Percentiles rank a stretch among this genome's conserved stretches.
Conservation (phyloP, 2,113 vertebrate species). For the Cairina moschata region DNA sequence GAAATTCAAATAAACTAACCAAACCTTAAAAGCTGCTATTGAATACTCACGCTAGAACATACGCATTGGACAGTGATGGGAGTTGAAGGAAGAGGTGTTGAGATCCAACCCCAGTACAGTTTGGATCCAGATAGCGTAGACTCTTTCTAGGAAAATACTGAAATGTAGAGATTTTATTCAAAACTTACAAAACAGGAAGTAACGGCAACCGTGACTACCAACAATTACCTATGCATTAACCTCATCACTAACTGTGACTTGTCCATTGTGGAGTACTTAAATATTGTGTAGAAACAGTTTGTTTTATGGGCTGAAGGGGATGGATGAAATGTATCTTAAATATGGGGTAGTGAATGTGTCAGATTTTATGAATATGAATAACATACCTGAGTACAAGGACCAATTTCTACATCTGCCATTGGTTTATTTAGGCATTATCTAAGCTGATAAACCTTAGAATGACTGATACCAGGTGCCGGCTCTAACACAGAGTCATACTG, state of each 20-base stretch:
- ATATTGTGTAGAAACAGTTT: not conserved
- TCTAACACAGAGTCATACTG: fast-evolving
- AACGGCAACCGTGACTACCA: not conserved
- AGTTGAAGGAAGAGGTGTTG: not conserved
- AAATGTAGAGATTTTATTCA: not conserved
- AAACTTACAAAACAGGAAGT: not conserved
- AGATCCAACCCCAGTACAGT: not conserved
- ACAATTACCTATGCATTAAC: not conserved
- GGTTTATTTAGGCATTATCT: not conserved
- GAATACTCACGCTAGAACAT: not conserved
- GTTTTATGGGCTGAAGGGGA: not conserved
- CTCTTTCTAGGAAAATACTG: not conserved
- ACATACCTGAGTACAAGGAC: not conserved
- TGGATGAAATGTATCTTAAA: not conserved
- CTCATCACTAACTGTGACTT: not conserved
- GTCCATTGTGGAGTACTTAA: not conserved
- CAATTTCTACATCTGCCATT: not conserved
- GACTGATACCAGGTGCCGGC: not conserved
- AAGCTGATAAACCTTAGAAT: not conserved
- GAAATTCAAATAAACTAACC: constrained; percentile 35
- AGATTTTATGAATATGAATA: not conserved
- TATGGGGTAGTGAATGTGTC: not conserved
- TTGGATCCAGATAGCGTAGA: not conserved
- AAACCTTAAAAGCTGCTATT: constrained; percentile 32
- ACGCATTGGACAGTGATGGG: not conserved